Percentiles rank a stretch among this genome's conserved stretches.
These are phyloP conservation scores for Pseudococcus viburni DNA, from an alignment of 2,888 invertebrate species.

Conservation along the genomic window DNA sequence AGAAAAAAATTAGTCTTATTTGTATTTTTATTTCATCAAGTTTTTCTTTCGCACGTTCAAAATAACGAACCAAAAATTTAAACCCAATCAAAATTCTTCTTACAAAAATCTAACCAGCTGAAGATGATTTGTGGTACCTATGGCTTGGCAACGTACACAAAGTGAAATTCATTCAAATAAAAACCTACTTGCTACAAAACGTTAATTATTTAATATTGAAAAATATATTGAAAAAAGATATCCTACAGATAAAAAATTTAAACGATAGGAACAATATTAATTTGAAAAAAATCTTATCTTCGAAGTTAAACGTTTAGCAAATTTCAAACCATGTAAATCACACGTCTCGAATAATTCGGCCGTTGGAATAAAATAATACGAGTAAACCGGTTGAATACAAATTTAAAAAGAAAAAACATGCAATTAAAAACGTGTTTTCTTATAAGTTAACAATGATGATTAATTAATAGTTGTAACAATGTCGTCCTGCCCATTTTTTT, in stretches of 20 bases:
- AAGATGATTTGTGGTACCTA: not conserved
- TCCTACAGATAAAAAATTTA: slow-evolving; percentile 32
- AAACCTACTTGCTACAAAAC: not conserved
- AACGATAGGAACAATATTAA: slow-evolving; percentile 18
- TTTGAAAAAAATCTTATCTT: slow-evolving; percentile 29
- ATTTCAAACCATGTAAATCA: slow-evolving; percentile 33
- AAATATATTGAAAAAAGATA: slow-evolving; percentile 44
- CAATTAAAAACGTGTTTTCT: slow-evolving; percentile 39
- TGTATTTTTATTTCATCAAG: not conserved
- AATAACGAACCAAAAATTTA: not conserved
- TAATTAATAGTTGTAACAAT: slow-evolving; percentile 5
- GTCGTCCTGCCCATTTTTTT: not conserved
- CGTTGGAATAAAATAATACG: not conserved
- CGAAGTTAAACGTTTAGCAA: slow-evolving; percentile 1
- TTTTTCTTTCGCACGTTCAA: not conserved
- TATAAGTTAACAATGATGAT: slow-evolving; percentile 27
- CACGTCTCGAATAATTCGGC: slow-evolving; percentile 11
- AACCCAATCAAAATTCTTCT: slow-evolving; percentile 28
- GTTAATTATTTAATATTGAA: slow-evolving; percentile 23
- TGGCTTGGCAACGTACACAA: not conserved
- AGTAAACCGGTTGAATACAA: slow-evolving; percentile 39
- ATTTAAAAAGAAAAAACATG: slow-evolving; percentile 16
- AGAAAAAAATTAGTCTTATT: not conserved
- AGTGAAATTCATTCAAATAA: slow-evolving; percentile 6
- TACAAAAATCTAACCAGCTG: not conserved